Conservation (phyloP, 2,888 invertebrate species). For the Dicycla oo region DNA sequence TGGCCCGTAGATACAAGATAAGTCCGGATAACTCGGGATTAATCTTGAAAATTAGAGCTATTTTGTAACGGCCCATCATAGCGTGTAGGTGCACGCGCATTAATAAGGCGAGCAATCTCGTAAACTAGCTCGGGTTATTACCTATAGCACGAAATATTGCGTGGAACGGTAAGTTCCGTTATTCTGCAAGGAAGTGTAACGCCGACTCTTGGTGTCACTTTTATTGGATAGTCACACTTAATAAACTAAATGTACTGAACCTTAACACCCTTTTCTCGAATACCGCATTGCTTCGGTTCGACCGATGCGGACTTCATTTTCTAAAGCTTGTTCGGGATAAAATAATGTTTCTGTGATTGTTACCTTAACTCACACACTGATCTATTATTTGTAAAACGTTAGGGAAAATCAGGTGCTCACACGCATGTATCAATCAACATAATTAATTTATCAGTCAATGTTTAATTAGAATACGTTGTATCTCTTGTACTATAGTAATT, state of each 20-base stretch:
- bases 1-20: constrained; percentile 27
- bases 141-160: constrained; percentile 76
- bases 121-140: constrained; percentile 56
- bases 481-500: too few species aligned
- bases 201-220: constrained; percentile 67
- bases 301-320: background rate
- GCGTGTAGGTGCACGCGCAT: constrained; percentile 28
- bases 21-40: constrained; percentile 29
- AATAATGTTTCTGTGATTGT: too few species aligned
- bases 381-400: too few species aligned
- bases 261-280: constrained; percentile 32
- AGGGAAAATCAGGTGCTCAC: too few species aligned
- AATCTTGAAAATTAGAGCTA: constrained; percentile 27
- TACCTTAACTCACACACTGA: too few species aligned
- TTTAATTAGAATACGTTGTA: too few species aligned
- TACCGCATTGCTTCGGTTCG: background rate
- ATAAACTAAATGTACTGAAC: constrained; percentile 28
- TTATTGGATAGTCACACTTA: constrained; percentile 37
- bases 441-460: too few species aligned
- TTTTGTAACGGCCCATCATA: constrained; percentile 38
- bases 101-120: constrained; percentile 42
- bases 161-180: constrained; percentile 82
- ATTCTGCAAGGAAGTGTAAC: constrained; percentile 72
- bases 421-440: too few species aligned
- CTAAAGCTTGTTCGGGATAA: too few species aligned